These are phyloP conservation scores for Elysia crispata DNA, from an alignment of 2,888 invertebrate genomes.

Conservation along the genomic window DNA sequence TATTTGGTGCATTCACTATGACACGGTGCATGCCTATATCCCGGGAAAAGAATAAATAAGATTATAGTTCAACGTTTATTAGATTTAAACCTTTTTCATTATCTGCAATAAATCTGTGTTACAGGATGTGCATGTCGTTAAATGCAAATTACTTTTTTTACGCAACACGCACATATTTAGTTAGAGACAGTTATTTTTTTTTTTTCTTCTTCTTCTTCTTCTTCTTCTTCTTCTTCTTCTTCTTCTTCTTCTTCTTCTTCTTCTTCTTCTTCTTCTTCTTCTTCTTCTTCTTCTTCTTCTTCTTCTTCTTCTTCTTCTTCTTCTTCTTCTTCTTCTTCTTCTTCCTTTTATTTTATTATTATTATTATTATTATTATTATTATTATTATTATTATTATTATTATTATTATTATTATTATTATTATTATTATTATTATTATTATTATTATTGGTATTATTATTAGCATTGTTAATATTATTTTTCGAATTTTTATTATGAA, in stretches of 20 bases:
- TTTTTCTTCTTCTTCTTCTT: neutral
- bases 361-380: conserved; percentile 27
- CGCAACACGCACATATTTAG: too few species aligned
- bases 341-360: conserved; percentile 6
- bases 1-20: too few species aligned
- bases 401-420: conserved; percentile 4
- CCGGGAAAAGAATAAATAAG: too few species aligned
- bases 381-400: conserved; percentile 22
- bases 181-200: too few species aligned
- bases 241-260: neutral
- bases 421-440: neutral
- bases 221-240: conserved; percentile 15
- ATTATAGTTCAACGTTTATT: too few species aligned
- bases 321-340: neutral
- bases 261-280: neutral
- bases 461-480: too few species aligned
- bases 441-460: neutral
- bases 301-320: neutral
- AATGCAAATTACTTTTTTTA: too few species aligned
- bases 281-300: neutral
- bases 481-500: too few species aligned
- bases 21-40: too few species aligned
- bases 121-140: too few species aligned
- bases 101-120: too few species aligned
- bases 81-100: too few species aligned